These are phyloP conservation scores for Parnassius glacialis DNA, from an alignment of 2,888 invertebrate genomes.

Conservation along the genomic window DNA sequence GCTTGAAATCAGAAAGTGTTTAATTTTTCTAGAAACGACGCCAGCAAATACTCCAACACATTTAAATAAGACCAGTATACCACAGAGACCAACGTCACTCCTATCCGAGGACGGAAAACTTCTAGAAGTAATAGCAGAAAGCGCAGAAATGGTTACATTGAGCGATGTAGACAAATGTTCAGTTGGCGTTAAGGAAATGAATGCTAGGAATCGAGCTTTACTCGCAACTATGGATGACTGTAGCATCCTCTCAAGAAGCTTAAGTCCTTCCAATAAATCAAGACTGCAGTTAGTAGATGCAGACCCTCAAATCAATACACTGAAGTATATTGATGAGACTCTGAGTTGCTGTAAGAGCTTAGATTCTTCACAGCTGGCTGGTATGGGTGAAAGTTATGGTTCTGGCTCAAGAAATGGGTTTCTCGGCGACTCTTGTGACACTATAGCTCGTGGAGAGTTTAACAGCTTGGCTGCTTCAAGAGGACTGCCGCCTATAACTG, in stretches of 20 bases:
- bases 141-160: conserved; percentile 85
- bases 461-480: conserved; percentile 56
- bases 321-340: conserved; percentile 83
- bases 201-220: conserved; percentile 73
- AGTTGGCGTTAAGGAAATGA: conserved; percentile 67
- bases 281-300: conserved; percentile 69
- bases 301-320: conserved; percentile 79
- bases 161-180: conserved; percentile 77
- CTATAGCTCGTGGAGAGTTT: conserved; percentile 68
- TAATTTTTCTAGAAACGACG: conserved; percentile 63
- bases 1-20: no score
- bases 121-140: conserved; percentile 85
- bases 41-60: conserved; percentile 74
- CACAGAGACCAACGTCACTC: conserved; percentile 82
- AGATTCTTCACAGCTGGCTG: conserved; percentile 71
- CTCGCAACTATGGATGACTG: conserved; percentile 79
- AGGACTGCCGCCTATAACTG: conserved; percentile 46
- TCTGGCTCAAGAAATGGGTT: conserved; percentile 64
- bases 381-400: conserved; percentile 76
- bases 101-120: conserved; percentile 83
- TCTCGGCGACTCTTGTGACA: conserved; percentile 70
- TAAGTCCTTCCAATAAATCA: conserved; percentile 71
- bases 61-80: conserved; percentile 51
- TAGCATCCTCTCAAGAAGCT: conserved; percentile 69
- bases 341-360: conserved; percentile 74